Percentiles rank a stretch among this genome's conserved stretches.
Evolutionary conservation across 2,113 vertebrate genomes (phyloP).

Genomic region (Ptilorrhoa leucosticta): DNA sequence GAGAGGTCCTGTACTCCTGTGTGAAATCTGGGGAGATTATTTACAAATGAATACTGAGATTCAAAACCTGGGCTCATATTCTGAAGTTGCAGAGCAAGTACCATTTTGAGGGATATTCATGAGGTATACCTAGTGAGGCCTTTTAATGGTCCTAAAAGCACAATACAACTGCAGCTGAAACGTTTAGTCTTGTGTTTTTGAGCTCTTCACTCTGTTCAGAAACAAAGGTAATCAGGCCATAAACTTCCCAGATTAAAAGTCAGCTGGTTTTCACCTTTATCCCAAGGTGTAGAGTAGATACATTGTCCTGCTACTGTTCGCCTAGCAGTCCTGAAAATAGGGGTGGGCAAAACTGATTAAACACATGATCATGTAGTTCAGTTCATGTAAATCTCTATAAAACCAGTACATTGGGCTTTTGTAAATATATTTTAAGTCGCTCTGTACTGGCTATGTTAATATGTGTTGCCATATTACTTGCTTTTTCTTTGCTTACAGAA

Average conservation of each 20-base stretch:
- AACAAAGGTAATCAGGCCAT: neutral
- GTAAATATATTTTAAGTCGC: neutral
- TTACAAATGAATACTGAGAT: neutral
- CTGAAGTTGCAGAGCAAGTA: neutral
- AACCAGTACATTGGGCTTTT: neutral
- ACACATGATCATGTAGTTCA: neutral
- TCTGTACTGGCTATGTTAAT: neutral
- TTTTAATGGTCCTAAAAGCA: neutral
- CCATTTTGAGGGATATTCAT: neutral
- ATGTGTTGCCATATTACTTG: neutral
- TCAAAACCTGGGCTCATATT: neutral
- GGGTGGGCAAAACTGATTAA: neutral
- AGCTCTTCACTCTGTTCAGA: neutral
- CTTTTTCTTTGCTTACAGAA: neutral
- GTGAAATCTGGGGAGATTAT: neutral
- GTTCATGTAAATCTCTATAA: neutral
- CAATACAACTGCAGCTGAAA: neutral
- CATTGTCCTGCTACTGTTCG: fast-evolving
- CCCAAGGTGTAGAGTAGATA: neutral
- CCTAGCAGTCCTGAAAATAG: neutral
- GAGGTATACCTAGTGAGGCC: neutral
- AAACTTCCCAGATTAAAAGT: neutral
- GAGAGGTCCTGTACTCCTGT: neutral
- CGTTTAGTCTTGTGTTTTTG: neutral
- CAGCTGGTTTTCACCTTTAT: neutral